Evolutionary conservation across 2,797 vertebrate genomes (phyloP).

Genomic region (Glossophaga mutica): DNA sequence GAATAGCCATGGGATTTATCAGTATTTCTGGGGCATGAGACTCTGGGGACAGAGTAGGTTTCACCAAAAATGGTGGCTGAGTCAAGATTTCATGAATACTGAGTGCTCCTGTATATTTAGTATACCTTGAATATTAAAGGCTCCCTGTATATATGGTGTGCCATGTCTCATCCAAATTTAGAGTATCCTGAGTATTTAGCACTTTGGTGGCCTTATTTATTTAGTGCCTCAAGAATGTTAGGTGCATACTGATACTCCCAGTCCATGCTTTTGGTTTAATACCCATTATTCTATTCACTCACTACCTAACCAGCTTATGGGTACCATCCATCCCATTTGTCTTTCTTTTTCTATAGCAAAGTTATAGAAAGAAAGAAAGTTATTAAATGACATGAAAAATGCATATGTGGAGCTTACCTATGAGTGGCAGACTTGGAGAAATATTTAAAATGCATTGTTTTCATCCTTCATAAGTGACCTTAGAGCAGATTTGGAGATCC

Average conservation of each 20-base stretch:
- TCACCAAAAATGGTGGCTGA: neutral
- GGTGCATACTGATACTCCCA: neutral
- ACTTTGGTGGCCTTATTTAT: neutral
- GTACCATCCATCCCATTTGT: neutral
- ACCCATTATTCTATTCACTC: neutral
- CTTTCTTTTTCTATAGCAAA: neutral
- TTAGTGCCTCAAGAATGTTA: neutral
- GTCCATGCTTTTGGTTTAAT: neutral
- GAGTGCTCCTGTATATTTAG: neutral
- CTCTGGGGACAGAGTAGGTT: neutral
- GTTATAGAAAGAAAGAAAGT: neutral
- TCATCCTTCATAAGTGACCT: neutral
- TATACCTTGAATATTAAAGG: neutral
- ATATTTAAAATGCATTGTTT: neutral
- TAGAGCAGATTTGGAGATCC: neutral
- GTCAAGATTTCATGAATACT: neutral
- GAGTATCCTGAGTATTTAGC: neutral
- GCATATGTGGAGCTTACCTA: neutral
- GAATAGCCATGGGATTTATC: neutral
- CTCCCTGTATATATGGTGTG: neutral
- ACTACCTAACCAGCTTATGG: neutral
- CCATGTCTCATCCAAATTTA: no score
- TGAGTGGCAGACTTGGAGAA: neutral
- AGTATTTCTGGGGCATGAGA: neutral
- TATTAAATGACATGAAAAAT: neutral